Evolutionary conservation across 92 coral and sea anemone species (phyloP).

Genomic region (Blastomussa wellsi): DNA sequence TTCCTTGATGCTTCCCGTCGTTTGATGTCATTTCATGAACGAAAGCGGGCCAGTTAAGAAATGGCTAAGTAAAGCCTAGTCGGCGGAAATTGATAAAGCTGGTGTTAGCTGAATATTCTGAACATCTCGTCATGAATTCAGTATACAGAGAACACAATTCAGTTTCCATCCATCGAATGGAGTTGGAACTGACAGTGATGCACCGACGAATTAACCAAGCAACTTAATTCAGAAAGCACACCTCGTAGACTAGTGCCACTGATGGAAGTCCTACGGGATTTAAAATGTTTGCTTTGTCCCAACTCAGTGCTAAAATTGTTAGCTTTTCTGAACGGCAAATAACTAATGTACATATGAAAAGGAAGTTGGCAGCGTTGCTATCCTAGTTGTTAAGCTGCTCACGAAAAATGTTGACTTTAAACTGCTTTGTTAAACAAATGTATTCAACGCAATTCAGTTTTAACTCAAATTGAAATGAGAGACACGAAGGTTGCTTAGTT

Average conservation of each 20-base stretch:
- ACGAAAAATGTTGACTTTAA: constrained; percentile 16
- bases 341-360: constrained; percentile 27
- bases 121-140: background rate
- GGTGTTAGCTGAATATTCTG: background rate
- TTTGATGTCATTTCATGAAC: background rate
- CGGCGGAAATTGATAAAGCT: background rate
- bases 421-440: background rate
- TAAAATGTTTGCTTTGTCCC: constrained; percentile 18
- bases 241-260: background rate
- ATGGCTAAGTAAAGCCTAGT: background rate
- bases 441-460: background rate
- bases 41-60: background rate
- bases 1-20: no score
- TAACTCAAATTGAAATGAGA: background rate
- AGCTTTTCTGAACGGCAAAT: constrained; percentile 3
- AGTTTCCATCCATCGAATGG: background rate
- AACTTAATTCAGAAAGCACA: background rate
- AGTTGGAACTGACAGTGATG: no score
- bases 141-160: background rate
- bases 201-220: background rate
- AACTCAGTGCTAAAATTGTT: background rate
- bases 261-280: constrained; percentile 1
- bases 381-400: background rate
- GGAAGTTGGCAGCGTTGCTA: constrained; percentile 12
- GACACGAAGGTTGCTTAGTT: background rate